These are phyloP conservation scores for Salarias fasciatus DNA, from an alignment of 2,797 vertebrate genomes.

Conservation along the genomic window DNA sequence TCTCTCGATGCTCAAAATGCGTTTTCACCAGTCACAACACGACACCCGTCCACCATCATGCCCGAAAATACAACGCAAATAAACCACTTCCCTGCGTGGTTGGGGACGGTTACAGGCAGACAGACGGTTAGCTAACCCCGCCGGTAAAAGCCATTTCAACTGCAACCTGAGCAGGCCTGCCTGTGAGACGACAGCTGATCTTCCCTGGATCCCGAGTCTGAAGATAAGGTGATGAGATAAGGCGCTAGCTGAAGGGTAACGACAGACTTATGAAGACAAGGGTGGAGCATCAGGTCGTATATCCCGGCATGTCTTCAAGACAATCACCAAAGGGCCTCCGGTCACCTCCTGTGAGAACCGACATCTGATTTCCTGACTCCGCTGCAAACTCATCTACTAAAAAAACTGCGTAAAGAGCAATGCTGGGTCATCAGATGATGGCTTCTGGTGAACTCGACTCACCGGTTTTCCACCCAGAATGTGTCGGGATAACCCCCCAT, in stretches of 20 bases:
- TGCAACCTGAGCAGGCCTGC: constrained; percentile 62
- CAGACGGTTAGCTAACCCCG: constrained; percentile 35
- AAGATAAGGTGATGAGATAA: constrained; percentile 73
- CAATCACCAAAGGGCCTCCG: constrained; percentile 41
- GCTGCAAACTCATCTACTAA: constrained; percentile 4
- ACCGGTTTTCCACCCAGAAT: too few relatives aligned
- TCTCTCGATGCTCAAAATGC: constrained; percentile 28
- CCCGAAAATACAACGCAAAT: constrained; percentile 1
- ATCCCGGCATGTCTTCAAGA: constrained; percentile 37
- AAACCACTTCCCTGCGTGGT: constrained; percentile 1
- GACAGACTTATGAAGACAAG: constrained; percentile 59
- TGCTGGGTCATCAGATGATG: too few relatives aligned
- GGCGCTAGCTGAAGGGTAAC: constrained; percentile 62
- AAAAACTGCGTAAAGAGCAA: constrained; percentile 49
- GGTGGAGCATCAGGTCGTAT: constrained; percentile 57
- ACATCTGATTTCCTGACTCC: constrained; percentile 30
- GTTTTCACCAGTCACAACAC: constrained; percentile 15
- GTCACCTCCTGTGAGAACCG: constrained; percentile 55
- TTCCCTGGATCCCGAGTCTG: constrained; percentile 54
- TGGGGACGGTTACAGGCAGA: constrained; percentile 25
- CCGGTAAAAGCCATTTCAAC: constrained; percentile 53
- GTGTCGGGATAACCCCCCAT: too few relatives aligned
- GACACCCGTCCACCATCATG: background rate
- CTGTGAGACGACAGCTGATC: constrained; percentile 53
- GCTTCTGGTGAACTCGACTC: too few relatives aligned